Evolutionary conservation across 2,797 vertebrate genomes (phyloP).

Genomic region (Tadarida brasiliensis): DNA sequence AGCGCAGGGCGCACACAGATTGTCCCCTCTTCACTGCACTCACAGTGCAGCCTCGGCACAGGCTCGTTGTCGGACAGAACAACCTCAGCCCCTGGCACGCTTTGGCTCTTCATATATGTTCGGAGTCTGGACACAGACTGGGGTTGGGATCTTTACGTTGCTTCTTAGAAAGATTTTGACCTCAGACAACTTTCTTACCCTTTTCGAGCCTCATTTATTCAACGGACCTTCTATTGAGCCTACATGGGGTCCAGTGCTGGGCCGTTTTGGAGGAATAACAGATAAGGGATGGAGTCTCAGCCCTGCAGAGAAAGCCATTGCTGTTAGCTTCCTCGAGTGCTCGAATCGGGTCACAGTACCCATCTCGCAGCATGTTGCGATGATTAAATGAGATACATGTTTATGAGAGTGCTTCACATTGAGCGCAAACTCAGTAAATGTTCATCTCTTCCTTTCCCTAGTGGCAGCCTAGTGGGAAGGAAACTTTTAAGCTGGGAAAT

Average conservation of each 20-base stretch:
- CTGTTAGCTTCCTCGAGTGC: background rate
- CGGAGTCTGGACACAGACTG: background rate
- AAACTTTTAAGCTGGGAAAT: conserved; percentile 65
- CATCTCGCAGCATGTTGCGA: conserved; percentile 17
- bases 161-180: background rate
- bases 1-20: background rate
- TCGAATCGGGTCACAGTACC: background rate
- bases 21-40: background rate
- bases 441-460: conserved; percentile 72
- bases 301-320: background rate
- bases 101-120: background rate
- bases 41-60: background rate
- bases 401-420: conserved; percentile 69
- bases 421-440: conserved; percentile 71
- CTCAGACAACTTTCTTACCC: conserved; percentile 21
- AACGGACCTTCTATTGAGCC: background rate
- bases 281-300: background rate
- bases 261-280: background rate
- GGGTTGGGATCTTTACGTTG: background rate
- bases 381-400: conserved; percentile 71
- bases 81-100: background rate
- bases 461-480: conserved; percentile 52
- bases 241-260: background rate
- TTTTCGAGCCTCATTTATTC: conserved; percentile 69
- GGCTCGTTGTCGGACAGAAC: background rate